Conservation (phyloP, 2,888 invertebrate genomes). For the Himalopsyche tibetana region DNA sequence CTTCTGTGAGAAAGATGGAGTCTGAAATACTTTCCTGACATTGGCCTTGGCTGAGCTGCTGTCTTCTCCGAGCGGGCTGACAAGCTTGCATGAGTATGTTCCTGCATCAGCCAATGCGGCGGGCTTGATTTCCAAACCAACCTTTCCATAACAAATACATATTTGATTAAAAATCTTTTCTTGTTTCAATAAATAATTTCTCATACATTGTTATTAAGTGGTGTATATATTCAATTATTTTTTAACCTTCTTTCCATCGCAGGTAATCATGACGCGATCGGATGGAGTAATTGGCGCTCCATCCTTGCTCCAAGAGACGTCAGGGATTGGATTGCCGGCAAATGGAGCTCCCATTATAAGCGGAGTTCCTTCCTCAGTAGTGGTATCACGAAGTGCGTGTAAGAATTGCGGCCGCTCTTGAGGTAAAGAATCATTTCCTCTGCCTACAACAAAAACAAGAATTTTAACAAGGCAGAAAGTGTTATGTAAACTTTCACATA, state of each 20-base stretch:
- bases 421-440: conserved; percentile 80
- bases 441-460: conserved; percentile 66
- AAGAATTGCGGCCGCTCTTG: conserved; percentile 87
- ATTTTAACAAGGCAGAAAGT: not conserved
- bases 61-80: conserved; percentile 87
- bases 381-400: conserved; percentile 84
- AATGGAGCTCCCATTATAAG: conserved; percentile 83
- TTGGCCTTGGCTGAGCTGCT: conserved; percentile 82
- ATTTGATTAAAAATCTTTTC: not conserved
- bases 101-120: conserved; percentile 86
- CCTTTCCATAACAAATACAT: conserved; percentile 70
- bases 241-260: conserved; percentile 87
- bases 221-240: not conserved
- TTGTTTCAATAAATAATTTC: not conserved
- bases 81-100: conserved; percentile 84
- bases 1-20: conserved; percentile 87
- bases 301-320: conserved; percentile 88
- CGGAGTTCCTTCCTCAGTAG: conserved; percentile 90
- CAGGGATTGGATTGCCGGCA: conserved; percentile 89
- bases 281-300: conserved; percentile 81
- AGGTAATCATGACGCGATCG: conserved; percentile 84
- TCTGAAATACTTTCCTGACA: conserved; percentile 87
- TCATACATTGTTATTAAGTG: too few species aligned
- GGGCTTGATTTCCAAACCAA: conserved; percentile 85
- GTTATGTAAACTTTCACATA: not conserved